Evolutionary conservation across 2,797 vertebrate species (phyloP).

Genomic region (Aplochiton taeniatus): DNA sequence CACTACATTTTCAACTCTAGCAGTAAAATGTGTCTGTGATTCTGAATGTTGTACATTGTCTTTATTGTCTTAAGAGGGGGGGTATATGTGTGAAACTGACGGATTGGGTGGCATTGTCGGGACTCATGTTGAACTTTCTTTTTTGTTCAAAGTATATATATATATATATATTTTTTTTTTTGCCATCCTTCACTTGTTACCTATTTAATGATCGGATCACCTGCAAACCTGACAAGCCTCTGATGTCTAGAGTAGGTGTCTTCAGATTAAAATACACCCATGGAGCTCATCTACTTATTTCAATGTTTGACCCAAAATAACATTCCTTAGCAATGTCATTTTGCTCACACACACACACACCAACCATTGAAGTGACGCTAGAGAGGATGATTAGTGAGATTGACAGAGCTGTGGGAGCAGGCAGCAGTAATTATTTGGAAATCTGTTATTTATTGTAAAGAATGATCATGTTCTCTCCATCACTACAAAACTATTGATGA

Average conservation of each 20-base stretch:
- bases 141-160: too few relatives aligned
- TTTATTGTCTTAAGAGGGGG: constrained; percentile 37
- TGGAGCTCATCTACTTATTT: background rate
- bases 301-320: background rate
- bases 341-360: constrained; percentile 7
- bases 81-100: constrained; percentile 50
- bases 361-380: constrained; percentile 28
- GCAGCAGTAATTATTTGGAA: constrained; percentile 31
- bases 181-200: constrained; percentile 47
- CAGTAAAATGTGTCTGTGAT: constrained; percentile 38
- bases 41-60: constrained; percentile 55
- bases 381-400: constrained; percentile 36
- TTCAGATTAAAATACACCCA: constrained; percentile 23
- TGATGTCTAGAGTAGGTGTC: constrained; percentile 42
- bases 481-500: constrained; percentile 55
- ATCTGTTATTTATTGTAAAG: constrained; percentile 60
- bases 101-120: constrained; percentile 57
- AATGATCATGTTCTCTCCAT: constrained; percentile 62
- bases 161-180: constrained; percentile 57
- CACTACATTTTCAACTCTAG: constrained; percentile 10
- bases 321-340: background rate
- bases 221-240: constrained; percentile 64
- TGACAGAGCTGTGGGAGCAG: constrained; percentile 43
- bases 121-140: constrained; percentile 43
- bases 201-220: constrained; percentile 57